These are phyloP conservation scores for Drosophila murphyi DNA, from an alignment of 1,140 invertebrate genomes.

Conservation along the genomic window DNA sequence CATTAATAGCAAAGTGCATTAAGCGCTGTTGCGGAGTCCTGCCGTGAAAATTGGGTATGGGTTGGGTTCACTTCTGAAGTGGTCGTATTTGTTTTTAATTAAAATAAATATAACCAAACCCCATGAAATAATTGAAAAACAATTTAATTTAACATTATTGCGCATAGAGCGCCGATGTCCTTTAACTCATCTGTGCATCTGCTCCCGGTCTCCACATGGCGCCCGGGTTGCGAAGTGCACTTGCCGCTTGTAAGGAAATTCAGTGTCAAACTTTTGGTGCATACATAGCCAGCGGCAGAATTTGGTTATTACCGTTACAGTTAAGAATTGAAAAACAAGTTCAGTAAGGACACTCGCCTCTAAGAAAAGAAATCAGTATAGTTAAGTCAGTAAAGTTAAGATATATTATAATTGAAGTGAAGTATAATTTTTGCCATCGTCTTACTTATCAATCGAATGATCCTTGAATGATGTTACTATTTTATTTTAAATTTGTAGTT, in stretches of 20 bases:
- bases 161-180: constrained; percentile 18
- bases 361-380: no score
- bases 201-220: constrained; percentile 13
- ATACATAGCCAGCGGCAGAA: constrained; percentile 31
- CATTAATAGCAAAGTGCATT: constrained; percentile 14
- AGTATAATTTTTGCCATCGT: no score
- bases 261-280: constrained; percentile 38
- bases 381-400: no score
- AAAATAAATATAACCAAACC: constrained; percentile 83
- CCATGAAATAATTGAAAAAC: constrained; percentile 84
- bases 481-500: no score
- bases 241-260: constrained; percentile 35
- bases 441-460: no score
- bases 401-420: no score
- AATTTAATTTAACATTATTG: constrained; percentile 82
- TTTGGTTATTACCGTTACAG: constrained; percentile 7
- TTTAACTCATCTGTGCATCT: constrained; percentile 4
- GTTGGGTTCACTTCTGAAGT: constrained; percentile 35
- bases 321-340: neutral
- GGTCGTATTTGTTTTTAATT: constrained; percentile 79
- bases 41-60: constrained; percentile 19
- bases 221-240: constrained; percentile 50
- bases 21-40: constrained; percentile 23
- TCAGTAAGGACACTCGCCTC: no score
- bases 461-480: no score